Base-by-base conservation (phyloP, 2,888 invertebrate species). In the Pardosa pseudoannulata region DNA sequence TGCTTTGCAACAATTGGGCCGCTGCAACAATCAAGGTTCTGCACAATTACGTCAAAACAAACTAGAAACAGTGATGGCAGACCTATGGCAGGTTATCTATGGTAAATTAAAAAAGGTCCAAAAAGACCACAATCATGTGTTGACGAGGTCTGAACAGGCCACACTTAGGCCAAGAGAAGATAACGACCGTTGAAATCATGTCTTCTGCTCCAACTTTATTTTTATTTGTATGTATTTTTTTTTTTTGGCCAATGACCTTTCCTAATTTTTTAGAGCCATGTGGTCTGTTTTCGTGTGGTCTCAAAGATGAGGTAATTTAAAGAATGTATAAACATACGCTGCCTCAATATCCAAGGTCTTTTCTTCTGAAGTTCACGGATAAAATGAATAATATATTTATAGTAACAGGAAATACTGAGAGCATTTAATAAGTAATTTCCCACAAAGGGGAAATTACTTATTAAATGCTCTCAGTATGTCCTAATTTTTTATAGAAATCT, bases 251-350 rank as follows among this genome's bases (percentile, higher is more conserved):
- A 64, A 71, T 68, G 75, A 75, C 70, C 71, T 75, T 32, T 32
- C 32, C 71, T 75, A 70, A 81, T 56, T 73, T 67, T 56, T 75
- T 75, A 74, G 62, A 82, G 82, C 76, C 76, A 82, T 82, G 82
- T 82, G 82, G 82, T 65, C 76, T 64, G 31, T 28, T 64, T 64
- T 64, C 76, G 82, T 82, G 82, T 71, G 75, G 82, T 82, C 82
- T 82, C 32, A 16, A 23, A 70, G 36, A 75, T 23, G 28, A 56
- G 23, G 19, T 56, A 23, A 56, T 9, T 19, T 3, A 56, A 56
- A 16, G 56, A 1, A 23, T 7, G 19, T 23, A 3, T 16, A 3
- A 56, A 56, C 27, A 7, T 56, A 56, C 56, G 13, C 1, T 23
- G 19, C 19, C 16, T 1, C 6, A 16, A 27, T n/a, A n/a, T n/a